A percentile compares a stretch with the other conserved stretches of the same genome.
Evolutionary conservation across 2,888 invertebrate genomes (phyloP).

Genomic region (Hyposoter didymator): DNA sequence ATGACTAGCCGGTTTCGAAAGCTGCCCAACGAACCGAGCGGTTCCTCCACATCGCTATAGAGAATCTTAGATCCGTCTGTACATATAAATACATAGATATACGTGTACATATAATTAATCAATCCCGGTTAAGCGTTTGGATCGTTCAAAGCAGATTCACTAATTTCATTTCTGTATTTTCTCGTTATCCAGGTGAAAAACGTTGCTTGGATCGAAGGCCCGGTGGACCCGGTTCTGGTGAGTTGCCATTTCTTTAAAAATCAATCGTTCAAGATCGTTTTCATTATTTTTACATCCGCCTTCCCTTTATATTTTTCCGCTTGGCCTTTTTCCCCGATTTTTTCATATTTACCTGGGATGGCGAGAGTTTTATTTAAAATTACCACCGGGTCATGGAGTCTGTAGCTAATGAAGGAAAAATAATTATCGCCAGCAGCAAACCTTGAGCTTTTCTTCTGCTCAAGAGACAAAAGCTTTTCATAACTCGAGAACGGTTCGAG

Average conservation of each 20-base stretch:
- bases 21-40: neutral
- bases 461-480: neutral
- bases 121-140: slow-evolving; percentile 46
- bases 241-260: slow-evolving; percentile 25
- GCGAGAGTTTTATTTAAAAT: too few relatives aligned
- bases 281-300: neutral
- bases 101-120: slow-evolving; percentile 63
- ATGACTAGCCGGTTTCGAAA: neutral
- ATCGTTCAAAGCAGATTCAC: slow-evolving; percentile 1
- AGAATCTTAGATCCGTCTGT: slow-evolving; percentile 55
- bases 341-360: too few relatives aligned
- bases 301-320: neutral
- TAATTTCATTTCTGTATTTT: slow-evolving; percentile 49
- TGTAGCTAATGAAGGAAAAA: too few relatives aligned
- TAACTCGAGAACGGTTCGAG: too few relatives aligned
- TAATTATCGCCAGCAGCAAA: neutral
- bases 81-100: slow-evolving; percentile 65
- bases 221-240: slow-evolving; percentile 79
- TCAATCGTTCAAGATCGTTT: neutral
- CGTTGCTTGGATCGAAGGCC: slow-evolving; percentile 78
- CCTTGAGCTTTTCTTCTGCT: neutral
- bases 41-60: slow-evolving; percentile 31
- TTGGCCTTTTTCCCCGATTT: neutral
- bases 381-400: too few relatives aligned
- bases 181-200: slow-evolving; percentile 80